Conservation (phyloP, 2,797 vertebrate species). For the Gallinago stenura region DNA sequence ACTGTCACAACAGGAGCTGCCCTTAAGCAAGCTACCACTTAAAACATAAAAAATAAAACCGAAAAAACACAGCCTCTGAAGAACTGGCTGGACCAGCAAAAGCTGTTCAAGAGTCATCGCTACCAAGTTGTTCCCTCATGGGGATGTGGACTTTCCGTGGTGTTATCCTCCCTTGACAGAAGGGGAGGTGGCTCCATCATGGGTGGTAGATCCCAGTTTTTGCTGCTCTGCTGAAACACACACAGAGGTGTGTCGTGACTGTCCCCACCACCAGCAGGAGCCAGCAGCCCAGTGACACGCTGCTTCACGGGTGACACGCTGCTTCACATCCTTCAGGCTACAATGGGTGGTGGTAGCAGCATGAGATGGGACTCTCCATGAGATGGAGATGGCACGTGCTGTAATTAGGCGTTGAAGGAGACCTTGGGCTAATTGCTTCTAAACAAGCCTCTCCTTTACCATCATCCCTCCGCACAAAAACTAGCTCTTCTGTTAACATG, state of each 20-base stretch:
- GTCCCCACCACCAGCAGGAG: rapidly evolving
- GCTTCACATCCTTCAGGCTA: neutral
- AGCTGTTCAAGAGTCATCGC: neutral
- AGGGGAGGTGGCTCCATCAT: neutral
- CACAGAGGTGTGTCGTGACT: rapidly evolving
- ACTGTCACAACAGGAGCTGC: neutral
- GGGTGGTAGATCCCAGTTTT: rapidly evolving
- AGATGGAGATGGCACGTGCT: too few relatives aligned
- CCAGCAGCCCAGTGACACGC: neutral
- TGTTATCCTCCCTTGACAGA: neutral
- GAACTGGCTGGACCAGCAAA: neutral
- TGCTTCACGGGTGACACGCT: neutral
- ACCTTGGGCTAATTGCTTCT: neutral
- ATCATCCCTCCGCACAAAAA: neutral
- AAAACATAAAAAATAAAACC: neutral
- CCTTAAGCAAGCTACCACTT: neutral
- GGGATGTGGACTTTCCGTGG: neutral
- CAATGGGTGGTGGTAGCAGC: neutral
- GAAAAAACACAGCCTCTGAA: neutral
- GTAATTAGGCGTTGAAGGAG: neutral
- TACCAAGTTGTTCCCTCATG: neutral
- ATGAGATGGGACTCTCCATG: neutral
- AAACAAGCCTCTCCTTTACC: neutral
- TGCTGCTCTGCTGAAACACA: neutral
- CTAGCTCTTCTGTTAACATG: rapidly evolving